These are phyloP conservation scores for Boleophthalmus pectinirostris DNA, from an alignment of 2,113 vertebrate genomes.

Conservation along the genomic window DNA sequence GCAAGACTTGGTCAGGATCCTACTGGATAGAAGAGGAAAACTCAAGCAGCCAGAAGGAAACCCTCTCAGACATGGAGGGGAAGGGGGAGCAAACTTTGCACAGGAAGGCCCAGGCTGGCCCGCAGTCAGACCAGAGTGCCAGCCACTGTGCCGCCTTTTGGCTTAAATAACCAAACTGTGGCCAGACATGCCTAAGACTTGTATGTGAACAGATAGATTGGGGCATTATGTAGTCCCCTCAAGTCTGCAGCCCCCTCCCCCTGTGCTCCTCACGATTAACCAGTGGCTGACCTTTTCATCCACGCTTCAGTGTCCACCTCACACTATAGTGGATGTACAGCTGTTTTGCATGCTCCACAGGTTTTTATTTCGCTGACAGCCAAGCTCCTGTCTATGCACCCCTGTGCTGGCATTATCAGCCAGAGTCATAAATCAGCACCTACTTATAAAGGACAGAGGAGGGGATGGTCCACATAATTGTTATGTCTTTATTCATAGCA, in stretches of 20 bases:
- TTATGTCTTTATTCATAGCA: conserved; percentile 22
- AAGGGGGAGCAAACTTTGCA: neutral
- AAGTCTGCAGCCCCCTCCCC: conserved; percentile 6
- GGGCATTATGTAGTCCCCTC: conserved; percentile 27
- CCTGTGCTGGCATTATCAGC: conserved; percentile 10
- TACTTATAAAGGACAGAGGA: conserved; percentile 28
- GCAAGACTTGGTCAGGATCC: neutral
- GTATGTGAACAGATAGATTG: neutral
- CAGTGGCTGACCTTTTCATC: conserved; percentile 46
- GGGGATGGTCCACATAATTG: conserved; percentile 34
- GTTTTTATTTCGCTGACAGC: conserved; percentile 14
- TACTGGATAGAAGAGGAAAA: neutral
- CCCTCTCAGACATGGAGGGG: too few species aligned
- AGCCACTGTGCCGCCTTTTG: conserved; percentile 4
- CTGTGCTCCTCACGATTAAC: conserved; percentile 39
- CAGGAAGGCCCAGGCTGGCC: too few species aligned
- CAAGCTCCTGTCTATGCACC: conserved; percentile 5
- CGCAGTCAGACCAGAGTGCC: neutral
- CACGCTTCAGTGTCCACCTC: conserved; percentile 37
- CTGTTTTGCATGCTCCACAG: conserved; percentile 43
- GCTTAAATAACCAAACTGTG: neutral
- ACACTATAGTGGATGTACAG: conserved; percentile 8
- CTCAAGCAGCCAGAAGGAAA: neutral
- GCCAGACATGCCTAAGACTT: conserved; percentile 4
- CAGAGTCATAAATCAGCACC: conserved; percentile 26